These are phyloP conservation scores for Polypterus bichir DNA, from an alignment of 2,113 vertebrate genomes.

Conservation along the genomic window DNA sequence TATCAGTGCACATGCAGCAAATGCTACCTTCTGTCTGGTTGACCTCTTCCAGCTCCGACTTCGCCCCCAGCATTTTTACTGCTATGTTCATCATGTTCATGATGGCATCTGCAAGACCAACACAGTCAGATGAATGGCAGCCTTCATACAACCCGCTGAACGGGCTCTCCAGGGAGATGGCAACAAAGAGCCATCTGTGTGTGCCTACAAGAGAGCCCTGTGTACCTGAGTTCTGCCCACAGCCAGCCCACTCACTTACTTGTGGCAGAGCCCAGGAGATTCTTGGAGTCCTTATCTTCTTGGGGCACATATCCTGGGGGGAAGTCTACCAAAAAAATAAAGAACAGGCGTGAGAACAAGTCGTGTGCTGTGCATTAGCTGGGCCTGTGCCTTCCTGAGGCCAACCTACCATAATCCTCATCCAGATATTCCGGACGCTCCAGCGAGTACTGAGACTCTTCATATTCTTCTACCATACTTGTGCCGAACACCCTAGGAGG, in stretches of 20 bases:
- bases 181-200: too few relatives aligned
- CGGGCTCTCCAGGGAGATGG: too few relatives aligned
- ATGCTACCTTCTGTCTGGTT: constrained; percentile 59
- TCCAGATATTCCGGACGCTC: constrained; percentile 83
- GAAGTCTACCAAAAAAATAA: constrained; percentile 61
- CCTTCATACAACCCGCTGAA: neutral
- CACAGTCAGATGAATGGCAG: constrained; percentile 5
- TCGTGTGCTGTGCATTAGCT: too few relatives aligned
- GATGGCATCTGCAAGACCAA: constrained; percentile 73
- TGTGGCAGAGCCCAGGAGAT: constrained; percentile 88
- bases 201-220: too few relatives aligned
- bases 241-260: constrained; percentile 56
- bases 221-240: too few relatives aligned
- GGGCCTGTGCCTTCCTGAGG: too few relatives aligned
- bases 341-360: neutral
- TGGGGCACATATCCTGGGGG: constrained; percentile 72
- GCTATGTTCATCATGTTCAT: constrained; percentile 97
- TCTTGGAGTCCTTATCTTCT: constrained; percentile 88
- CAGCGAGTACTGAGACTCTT: constrained; percentile 88
- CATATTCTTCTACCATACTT: constrained; percentile 98
- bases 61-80: constrained; percentile 90
- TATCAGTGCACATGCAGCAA: too few relatives aligned
- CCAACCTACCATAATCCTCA: constrained; percentile 78
- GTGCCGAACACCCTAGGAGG: constrained; percentile 83
- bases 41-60: constrained; percentile 58